phyloP scores from a whole-genome alignment of 2,888 invertebrate genomes.

The Lymantria monacha region DNA sequence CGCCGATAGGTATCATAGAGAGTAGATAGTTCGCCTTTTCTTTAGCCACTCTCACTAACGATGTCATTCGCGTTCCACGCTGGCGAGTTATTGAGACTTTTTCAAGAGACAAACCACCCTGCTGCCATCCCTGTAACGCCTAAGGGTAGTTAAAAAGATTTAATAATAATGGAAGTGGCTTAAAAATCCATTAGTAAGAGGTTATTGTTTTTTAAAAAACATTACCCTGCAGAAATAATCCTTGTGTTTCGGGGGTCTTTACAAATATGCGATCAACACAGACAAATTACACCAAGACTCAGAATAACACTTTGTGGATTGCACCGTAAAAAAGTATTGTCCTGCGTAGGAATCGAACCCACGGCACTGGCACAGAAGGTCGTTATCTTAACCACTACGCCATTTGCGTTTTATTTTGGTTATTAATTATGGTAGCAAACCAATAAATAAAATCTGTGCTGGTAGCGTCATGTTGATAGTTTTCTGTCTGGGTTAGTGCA shows the following conservation, averaged over 20 bases:
- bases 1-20: slow-evolving; percentile 55
- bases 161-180: slow-evolving; percentile 35
- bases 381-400: too few relatives aligned
- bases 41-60: slow-evolving; percentile 78
- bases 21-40: slow-evolving; percentile 80
- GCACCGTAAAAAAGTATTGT: too few relatives aligned
- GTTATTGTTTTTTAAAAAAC: not conserved
- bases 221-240: not conserved
- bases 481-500: too few relatives aligned
- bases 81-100: slow-evolving; percentile 81
- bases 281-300: too few relatives aligned
- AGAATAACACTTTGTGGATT: too few relatives aligned
- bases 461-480: too few relatives aligned
- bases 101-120: slow-evolving; percentile 69
- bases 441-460: too few relatives aligned
- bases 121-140: slow-evolving; percentile 34
- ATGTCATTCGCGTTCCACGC: slow-evolving; percentile 76
- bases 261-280: not conserved
- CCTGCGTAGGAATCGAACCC: too few relatives aligned
- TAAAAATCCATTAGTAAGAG: not conserved
- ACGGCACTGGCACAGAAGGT: too few relatives aligned
- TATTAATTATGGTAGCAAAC: too few relatives aligned
- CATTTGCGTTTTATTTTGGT: too few relatives aligned
- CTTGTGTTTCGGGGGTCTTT: not conserved
- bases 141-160: slow-evolving; percentile 24